phyloP scores from a whole-genome alignment of 2,888 invertebrate species.

The Eupithecia abbreviata region DNA sequence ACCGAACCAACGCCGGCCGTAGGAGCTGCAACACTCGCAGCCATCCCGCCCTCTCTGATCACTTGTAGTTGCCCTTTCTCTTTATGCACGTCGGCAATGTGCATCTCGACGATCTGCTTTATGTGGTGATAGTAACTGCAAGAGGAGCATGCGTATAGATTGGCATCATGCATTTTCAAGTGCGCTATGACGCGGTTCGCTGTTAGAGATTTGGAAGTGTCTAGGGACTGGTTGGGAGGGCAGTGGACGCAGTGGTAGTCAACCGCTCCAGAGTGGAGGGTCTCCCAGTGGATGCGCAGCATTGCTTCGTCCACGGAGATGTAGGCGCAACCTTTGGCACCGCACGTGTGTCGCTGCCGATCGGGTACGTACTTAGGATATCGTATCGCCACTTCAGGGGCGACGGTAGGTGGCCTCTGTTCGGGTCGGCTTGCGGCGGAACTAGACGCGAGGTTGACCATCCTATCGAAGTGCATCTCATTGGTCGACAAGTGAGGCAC shows the following conservation, averaged over 20 bases:
- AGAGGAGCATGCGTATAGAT: conserved; percentile 88
- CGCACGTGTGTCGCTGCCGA: conserved; percentile 87
- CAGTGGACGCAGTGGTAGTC: conserved; percentile 90
- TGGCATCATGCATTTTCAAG: conserved; percentile 89
- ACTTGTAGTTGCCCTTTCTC: conserved; percentile 64
- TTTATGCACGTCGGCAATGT: conserved; percentile 82
- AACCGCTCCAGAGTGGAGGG: conserved; percentile 86
- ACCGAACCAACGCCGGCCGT: conserved; percentile 45
- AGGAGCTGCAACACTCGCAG: conserved; percentile 1
- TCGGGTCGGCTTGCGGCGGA: conserved; percentile 68
- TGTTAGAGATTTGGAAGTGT: conserved; percentile 72
- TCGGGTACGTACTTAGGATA: conserved; percentile 82
- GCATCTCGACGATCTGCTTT: conserved; percentile 83
- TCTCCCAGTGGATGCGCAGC: conserved; percentile 88
- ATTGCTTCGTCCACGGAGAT: conserved; percentile 88
- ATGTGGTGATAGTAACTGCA: conserved; percentile 88
- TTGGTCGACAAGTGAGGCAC: conserved; percentile 90
- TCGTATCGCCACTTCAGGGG: conserved; percentile 56
- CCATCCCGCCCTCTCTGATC: conserved; percentile 63
- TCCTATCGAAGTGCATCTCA: conserved; percentile 92
- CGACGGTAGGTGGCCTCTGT: conserved; percentile 47
- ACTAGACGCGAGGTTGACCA: conserved; percentile 92
- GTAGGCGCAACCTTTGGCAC: conserved; percentile 87
- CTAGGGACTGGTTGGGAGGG: conserved; percentile 80
- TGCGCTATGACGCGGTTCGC: conserved; percentile 88